Conservation (phyloP, 2,888 invertebrate genomes). For the Andrena flavipes region DNA sequence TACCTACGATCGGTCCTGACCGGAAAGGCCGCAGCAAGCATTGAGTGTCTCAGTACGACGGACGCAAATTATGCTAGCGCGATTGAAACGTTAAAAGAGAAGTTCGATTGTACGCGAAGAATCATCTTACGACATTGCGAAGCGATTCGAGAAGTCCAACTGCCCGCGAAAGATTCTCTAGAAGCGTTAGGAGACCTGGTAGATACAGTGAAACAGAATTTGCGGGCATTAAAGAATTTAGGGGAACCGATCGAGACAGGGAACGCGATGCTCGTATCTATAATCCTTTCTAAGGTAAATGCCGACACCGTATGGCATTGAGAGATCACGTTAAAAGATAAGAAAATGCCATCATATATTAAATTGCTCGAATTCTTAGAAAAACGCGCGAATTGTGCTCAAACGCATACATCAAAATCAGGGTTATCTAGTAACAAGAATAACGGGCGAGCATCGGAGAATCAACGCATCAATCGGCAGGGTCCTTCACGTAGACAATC, state of each 20-base stretch:
- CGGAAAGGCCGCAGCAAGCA: conserved; percentile 2
- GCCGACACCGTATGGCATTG: conserved; percentile 1
- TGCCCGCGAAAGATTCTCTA: neutral
- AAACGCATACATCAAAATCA: too few relatives aligned
- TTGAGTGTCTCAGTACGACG: neutral
- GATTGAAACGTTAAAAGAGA: conserved; percentile 4
- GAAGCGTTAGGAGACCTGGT: conserved; percentile 7
- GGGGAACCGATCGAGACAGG: neutral
- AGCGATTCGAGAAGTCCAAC: neutral
- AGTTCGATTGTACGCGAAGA: conserved; percentile 14
- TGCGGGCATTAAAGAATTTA: conserved; percentile 8
- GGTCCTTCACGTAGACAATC: neutral
- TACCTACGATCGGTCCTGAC: conserved; percentile 16
- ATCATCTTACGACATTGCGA: neutral
- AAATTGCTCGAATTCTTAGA: neutral
- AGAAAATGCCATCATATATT: neutral
- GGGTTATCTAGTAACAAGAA: too few relatives aligned
- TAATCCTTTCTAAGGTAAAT: neutral
- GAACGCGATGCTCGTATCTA: neutral
- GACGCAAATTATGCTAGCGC: conserved; percentile 1
- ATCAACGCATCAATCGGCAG: too few relatives aligned
- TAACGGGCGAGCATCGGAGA: too few relatives aligned
- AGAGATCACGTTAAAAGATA: neutral
- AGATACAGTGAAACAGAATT: neutral
- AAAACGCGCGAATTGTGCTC: neutral